Percentiles rank a stretch among this genome's conserved stretches.
phyloP scores from a whole-genome alignment of 1,140 invertebrate genomes.

The Trachymyrmex septentrionalis region DNA sequence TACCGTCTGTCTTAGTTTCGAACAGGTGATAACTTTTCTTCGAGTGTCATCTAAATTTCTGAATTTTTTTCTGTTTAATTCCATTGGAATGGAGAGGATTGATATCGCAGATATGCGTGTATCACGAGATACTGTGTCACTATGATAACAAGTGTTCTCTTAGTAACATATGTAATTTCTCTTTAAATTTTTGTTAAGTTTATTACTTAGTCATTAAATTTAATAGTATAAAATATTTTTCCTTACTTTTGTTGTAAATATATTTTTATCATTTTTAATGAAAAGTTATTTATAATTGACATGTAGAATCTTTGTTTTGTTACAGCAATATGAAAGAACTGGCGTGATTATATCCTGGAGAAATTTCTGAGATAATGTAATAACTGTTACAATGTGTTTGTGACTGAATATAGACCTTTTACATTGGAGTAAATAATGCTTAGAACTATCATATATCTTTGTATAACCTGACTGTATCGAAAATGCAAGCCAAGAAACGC shows the following conservation, averaged over 20 bases:
- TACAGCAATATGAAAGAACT: conserved; percentile 61
- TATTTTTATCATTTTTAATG: too few relatives aligned
- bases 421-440: conserved; percentile 70
- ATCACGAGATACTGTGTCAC: background rate
- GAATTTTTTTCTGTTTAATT: background rate
- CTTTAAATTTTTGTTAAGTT: background rate
- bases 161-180: background rate
- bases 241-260: background rate
- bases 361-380: conserved; percentile 55
- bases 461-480: conserved; percentile 75
- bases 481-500: conserved; percentile 97
- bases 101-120: background rate
- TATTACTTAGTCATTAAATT: background rate
- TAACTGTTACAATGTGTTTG: conserved; percentile 67
- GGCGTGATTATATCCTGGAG: conserved; percentile 40
- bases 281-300: background rate
- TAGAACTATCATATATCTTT: conserved; percentile 64
- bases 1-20: conserved; percentile 10
- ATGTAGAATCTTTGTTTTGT: conserved; percentile 30
- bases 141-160: background rate
- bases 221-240: background rate
- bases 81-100: too few relatives aligned
- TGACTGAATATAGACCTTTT: conserved; percentile 62
- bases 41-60: background rate
- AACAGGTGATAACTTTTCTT: conserved; percentile 22